Percentiles rank a stretch among this genome's conserved stretches.
Conservation (phyloP, 2,113 vertebrate species). For the Pedionomus torquatus region DNA sequence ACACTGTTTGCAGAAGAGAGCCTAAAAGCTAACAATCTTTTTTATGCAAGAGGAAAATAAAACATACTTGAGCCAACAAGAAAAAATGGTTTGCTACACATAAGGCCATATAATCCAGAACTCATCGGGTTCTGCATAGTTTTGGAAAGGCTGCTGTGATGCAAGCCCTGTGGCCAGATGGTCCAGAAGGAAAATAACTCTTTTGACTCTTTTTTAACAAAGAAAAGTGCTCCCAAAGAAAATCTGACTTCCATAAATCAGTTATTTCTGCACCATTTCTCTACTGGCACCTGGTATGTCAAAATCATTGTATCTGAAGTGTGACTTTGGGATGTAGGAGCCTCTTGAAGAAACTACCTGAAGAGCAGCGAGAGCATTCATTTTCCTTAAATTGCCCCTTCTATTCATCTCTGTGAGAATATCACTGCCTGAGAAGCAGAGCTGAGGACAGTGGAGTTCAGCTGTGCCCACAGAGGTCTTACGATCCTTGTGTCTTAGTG, state of each 20-base stretch:
- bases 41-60: neutral
- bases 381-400: neutral
- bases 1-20: conserved; percentile 36
- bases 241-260: neutral
- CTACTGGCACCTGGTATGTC: neutral
- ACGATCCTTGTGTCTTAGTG: neutral
- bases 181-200: neutral
- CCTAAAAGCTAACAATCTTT: conserved; percentile 42
- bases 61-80: neutral
- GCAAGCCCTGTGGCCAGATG: neutral
- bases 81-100: neutral
- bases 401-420: neutral
- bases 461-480: neutral
- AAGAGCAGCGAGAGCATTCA: neutral
- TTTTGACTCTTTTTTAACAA: neutral
- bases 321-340: neutral
- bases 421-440: neutral
- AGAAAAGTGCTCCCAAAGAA: neutral
- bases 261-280: neutral
- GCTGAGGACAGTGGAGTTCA: neutral
- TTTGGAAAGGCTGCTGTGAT: neutral
- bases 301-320: neutral
- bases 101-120: neutral
- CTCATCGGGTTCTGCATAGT: neutral
- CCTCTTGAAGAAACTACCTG: neutral